phyloP scores from a whole-genome alignment of 2,797 vertebrate species.

The Distichodus sexfasciatus region DNA sequence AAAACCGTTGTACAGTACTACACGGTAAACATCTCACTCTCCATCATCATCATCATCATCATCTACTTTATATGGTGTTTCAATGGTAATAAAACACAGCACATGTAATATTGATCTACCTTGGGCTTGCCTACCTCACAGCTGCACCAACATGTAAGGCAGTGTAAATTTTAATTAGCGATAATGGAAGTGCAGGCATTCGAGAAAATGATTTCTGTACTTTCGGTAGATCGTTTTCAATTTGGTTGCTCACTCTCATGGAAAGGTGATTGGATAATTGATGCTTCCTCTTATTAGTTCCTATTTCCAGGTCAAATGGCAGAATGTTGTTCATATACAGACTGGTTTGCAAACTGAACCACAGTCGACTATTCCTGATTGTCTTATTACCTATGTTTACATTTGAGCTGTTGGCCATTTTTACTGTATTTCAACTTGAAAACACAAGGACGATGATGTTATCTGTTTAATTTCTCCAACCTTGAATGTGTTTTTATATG shows the following conservation, averaged over 20 bases:
- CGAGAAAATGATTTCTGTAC: conserved; percentile 22
- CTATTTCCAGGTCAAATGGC: conserved; percentile 10
- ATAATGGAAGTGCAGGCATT: conserved; percentile 4
- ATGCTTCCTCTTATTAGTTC: conserved; percentile 14
- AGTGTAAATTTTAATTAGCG: conserved; percentile 28
- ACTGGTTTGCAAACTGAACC: not conserved
- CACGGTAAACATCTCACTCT: not conserved
- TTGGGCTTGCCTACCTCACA: not conserved
- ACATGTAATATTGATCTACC: conserved; percentile 2
- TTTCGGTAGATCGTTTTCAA: conserved; percentile 29
- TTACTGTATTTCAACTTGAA: too few relatives aligned
- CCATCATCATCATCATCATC: not conserved
- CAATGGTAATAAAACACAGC: not conserved
- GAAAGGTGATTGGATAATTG: conserved; percentile 31
- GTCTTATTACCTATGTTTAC: not conserved
- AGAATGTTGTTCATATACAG: conserved; percentile 16
- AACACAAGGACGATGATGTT: too few relatives aligned
- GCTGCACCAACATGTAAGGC: not conserved
- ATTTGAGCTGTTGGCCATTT: too few relatives aligned
- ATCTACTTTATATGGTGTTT: conserved; percentile 6
- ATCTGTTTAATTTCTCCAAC: not conserved
- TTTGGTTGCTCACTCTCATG: conserved; percentile 34
- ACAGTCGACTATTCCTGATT: not conserved
- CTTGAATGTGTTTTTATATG: not conserved
- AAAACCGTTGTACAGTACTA: too few relatives aligned